Percentiles rank a stretch among this genome's conserved stretches.
phyloP scores from a whole-genome alignment of 2,888 invertebrate genomes.

The Drosophila melanosoma region DNA sequence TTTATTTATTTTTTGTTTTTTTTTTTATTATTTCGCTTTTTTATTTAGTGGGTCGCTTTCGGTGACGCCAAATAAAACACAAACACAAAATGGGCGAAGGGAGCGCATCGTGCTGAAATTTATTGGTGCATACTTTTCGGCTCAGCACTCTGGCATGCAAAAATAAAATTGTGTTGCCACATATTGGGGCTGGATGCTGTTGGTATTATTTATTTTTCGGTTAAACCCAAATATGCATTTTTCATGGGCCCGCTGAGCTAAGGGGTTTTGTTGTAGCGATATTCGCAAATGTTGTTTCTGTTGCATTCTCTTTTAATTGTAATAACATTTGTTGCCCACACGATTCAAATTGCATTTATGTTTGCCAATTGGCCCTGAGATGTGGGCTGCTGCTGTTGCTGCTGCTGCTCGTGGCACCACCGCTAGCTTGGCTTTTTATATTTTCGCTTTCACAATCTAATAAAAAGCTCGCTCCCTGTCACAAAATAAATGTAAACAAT shows the following conservation, averaged over 20 bases:
- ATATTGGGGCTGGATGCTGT: constrained; percentile 46
- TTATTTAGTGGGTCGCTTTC: constrained; percentile 8
- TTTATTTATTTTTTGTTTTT: constrained; percentile 45
- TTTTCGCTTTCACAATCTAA: constrained; percentile 65
- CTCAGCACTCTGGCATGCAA: constrained; percentile 65
- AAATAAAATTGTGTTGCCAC: constrained; percentile 48
- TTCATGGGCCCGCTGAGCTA: constrained; percentile 61
- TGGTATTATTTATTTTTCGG: constrained; percentile 73
- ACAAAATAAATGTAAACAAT: constrained; percentile 58
- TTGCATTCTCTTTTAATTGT: constrained; percentile 68
- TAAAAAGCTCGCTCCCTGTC: constrained; percentile 52
- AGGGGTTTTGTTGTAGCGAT: not conserved
- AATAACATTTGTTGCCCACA: constrained; percentile 71
- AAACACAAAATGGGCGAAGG: constrained; percentile 43
- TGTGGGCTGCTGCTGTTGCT: constrained; percentile 23
- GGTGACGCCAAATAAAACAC: constrained; percentile 34
- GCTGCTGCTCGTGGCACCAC: constrained; percentile 34
- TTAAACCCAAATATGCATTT: constrained; percentile 78
- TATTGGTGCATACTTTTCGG: constrained; percentile 81
- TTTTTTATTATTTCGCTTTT: not conserved
- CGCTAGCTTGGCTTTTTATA: constrained; percentile 13
- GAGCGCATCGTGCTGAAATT: constrained; percentile 58
- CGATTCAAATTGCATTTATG: constrained; percentile 76
- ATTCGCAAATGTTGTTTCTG: constrained; percentile 19
- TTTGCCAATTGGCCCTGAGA: constrained; percentile 65